These are phyloP conservation scores for Synaphobranchus kaupii DNA, from an alignment of 2,797 vertebrate species.

Conservation along the genomic window DNA sequence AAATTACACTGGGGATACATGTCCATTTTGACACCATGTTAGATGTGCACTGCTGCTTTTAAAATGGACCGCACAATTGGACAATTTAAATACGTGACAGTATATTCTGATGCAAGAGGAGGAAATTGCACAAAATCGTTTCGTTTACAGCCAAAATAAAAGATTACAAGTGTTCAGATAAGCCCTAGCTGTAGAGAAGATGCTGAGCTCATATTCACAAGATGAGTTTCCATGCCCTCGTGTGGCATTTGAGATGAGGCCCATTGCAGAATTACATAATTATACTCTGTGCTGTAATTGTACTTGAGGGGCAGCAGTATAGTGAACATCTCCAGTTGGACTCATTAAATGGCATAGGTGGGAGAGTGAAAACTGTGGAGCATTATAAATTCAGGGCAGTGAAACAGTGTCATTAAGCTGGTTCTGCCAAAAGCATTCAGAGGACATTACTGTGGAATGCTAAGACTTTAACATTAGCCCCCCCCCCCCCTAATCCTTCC, in stretches of 20 bases:
- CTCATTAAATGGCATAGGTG: slow-evolving; percentile 18
- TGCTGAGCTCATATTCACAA: slow-evolving; percentile 16
- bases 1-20: slow-evolving; percentile 8
- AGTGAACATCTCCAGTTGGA: slow-evolving; percentile 1
- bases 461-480: slow-evolving; percentile 10
- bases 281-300: slow-evolving; percentile 23
- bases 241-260: slow-evolving; percentile 44
- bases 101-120: slow-evolving; percentile 21
- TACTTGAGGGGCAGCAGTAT: neutral
- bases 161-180: slow-evolving; percentile 43
- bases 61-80: slow-evolving; percentile 5
- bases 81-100: neutral
- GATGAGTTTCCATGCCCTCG: slow-evolving; percentile 41
- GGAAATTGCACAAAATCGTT: slow-evolving; percentile 39
- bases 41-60: neutral
- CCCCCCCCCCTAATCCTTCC: neutral
- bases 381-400: neutral
- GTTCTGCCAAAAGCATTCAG: slow-evolving; percentile 9
- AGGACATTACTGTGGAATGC: slow-evolving; percentile 9
- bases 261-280: slow-evolving; percentile 38
- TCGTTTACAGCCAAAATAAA: slow-evolving; percentile 34
- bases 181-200: slow-evolving; percentile 38
- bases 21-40: slow-evolving; percentile 1
- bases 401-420: neutral
- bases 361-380: slow-evolving; percentile 23